These are phyloP conservation scores for Halotydeus destructor DNA, from an alignment of 1,140 invertebrate species.

Conservation along the genomic window DNA sequence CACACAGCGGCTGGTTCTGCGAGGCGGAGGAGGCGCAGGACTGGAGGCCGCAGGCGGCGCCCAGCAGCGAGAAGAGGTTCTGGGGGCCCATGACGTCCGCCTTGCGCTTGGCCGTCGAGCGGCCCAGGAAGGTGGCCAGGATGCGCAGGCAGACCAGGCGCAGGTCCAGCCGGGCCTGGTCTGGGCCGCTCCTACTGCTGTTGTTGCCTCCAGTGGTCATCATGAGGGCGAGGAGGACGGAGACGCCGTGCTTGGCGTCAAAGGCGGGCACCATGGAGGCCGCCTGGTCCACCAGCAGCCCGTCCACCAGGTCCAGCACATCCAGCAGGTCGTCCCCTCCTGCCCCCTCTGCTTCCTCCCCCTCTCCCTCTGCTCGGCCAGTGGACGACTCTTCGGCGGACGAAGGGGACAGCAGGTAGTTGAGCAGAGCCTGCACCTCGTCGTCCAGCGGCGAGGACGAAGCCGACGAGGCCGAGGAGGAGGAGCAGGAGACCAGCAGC, in stretches of 20 bases:
- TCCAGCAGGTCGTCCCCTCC: conserved; percentile 98
- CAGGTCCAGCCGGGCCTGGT: conserved; percentile 83
- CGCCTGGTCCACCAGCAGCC: conserved; percentile 90
- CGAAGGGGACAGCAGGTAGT: conserved; percentile 90
- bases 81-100: conserved; percentile 95
- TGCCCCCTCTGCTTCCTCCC: too few relatives aligned
- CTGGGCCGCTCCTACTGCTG: too few relatives aligned
- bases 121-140: conserved; percentile 40
- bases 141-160: conserved; percentile 85
- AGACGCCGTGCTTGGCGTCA: conserved; percentile 84
- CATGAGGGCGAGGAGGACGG: conserved; percentile 88
- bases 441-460: too few relatives aligned
- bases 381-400: too few relatives aligned
- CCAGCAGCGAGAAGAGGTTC: conserved; percentile 88
- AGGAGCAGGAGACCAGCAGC: too few relatives aligned
- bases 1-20: too few relatives aligned
- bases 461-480: too few relatives aligned
- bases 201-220: too few relatives aligned
- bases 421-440: conserved; percentile 93
- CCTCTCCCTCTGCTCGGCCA: too few relatives aligned
- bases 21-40: background rate
- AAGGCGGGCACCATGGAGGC: conserved; percentile 96
- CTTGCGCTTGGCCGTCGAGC: conserved; percentile 52
- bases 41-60: too few relatives aligned
- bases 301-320: conserved; percentile 87